Conservation (phyloP, 2,113 vertebrate species). For the Xenopus laevis region DNA sequence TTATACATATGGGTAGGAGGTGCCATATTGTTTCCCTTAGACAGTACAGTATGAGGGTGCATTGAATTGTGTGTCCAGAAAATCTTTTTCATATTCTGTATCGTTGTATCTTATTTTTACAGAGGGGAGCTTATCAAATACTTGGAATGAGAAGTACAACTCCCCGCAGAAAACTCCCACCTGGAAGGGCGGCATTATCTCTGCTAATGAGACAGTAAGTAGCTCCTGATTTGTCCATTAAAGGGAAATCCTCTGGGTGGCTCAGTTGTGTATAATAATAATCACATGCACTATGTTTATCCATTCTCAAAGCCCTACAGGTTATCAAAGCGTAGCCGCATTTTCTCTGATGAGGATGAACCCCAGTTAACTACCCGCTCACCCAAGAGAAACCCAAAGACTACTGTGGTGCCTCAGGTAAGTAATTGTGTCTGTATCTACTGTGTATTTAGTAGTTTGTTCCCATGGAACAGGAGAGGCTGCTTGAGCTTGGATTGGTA, state of each 20-base stretch:
- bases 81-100: neutral
- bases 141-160: slow-evolving; percentile 93
- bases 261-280: too few relatives aligned
- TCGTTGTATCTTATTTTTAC: slow-evolving; percentile 49
- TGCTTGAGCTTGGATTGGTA: too few relatives aligned
- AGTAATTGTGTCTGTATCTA: neutral
- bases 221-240: slow-evolving; percentile 7
- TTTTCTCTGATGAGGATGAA: slow-evolving; percentile 90
- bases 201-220: slow-evolving; percentile 82
- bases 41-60: too few relatives aligned
- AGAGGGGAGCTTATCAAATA: slow-evolving; percentile 95
- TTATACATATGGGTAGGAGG: too few relatives aligned
- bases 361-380: slow-evolving; percentile 81
- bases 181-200: slow-evolving; percentile 81
- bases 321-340: slow-evolving; percentile 90
- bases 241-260: too few relatives aligned
- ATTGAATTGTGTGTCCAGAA: too few relatives aligned
- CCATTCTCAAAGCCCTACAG: slow-evolving; percentile 74
- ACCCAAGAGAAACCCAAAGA: slow-evolving; percentile 89
- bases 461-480: too few relatives aligned
- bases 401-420: slow-evolving; percentile 86
- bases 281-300: too few relatives aligned
- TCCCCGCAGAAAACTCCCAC: slow-evolving; percentile 83
- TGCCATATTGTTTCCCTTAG: too few relatives aligned
- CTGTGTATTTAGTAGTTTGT: too few relatives aligned